Base-by-base conservation (phyloP, 1,140 invertebrate genomes). In the Calycopis cecrops region DNA sequence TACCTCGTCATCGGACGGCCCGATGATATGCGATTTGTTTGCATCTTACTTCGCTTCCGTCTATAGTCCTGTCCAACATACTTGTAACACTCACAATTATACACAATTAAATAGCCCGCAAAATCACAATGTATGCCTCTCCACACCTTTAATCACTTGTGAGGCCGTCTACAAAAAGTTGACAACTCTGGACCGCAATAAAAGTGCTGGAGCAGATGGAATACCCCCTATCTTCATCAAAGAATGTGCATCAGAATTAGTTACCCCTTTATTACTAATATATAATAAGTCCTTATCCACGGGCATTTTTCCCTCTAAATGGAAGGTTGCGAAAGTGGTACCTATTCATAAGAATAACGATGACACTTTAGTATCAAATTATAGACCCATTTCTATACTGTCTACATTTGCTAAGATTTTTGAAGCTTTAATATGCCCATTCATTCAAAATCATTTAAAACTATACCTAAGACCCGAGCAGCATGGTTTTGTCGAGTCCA, bases 21-120 rank as follows among this genome's bases (percentile, higher is more conserved):
- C 14, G 3, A 52, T 57, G 7, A 59, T 65, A 16, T 68, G 63
- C 44, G 55, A 68, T 38, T 48, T 68, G 42, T 65, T 68, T 52
- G 60, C 57, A 9, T 44, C 53, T 16, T 57, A 57, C 18, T 68
- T 68, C 18, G 14, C 37, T 16, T 63, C 53, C 8, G 57, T 60
- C 4, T 62, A 63, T 48, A 53, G 8, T 1, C 8, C 16, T 18
- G 16, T 18, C 42, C 11, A 10, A 1, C 42, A 3, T 1, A 44
- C 21, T 44, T 51, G 54, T 50, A 11, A 28, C 8, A 38, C 17
- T 12, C 51, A 11, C 14, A 3, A 33, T 54, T 44, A 51, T 44
- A 9, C 3, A 10, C 9, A 47, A 42, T 28, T 28, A 6, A 28
- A 6, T 28, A 6, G 6, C 6, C 21, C 6, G 21, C 21, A 28